Base-by-base conservation (phyloP, 2,113 vertebrate species). In the Gallinago jamesoni region DNA sequence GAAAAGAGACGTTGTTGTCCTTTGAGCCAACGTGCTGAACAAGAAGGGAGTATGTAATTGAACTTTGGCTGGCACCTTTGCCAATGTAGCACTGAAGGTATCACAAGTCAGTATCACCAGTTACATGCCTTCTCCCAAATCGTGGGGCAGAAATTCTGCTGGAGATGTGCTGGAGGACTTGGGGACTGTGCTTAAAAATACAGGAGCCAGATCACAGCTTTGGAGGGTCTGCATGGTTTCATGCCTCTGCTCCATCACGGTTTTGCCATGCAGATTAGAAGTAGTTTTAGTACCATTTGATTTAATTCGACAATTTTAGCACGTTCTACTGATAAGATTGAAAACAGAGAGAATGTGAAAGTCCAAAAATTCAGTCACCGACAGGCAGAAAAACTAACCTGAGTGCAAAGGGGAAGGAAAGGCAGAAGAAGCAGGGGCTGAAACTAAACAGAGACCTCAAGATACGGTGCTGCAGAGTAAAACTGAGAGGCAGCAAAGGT, bases 21-120 rank as follows among this genome's bases (percentile, higher is more conserved):
- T 94, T 93, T 91, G 74, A 87, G 78, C 9, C 16, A 94, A 90
- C 76, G 60, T 14, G 72, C 53, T 23, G 75, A 95, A 88, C 82
- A 79, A 86, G 75, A 52, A 68, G 55, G 48, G 64, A 67, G 50
- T 77, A 55, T 81, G 79, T 93, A 94, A 92, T 21, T 86, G 92
- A 86, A 87, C 86, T 81, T 85, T 52, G 67, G 16, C 73, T 63
- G 28, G 76, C 68, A 72, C 86, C 73, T 92, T 89, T 94, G 64
- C 83, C 83, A 53, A 11, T 8, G 60, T 50, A 37, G 64, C 59
- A 59, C 69, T 52, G 75, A 59, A 87, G 69, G 53, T 68, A 52
- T 11, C 64, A 39, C 63, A 47, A 81, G 90, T 72, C 47, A 56
- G 43, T 81, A 37, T 2, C 68, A 33, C 21, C 25, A 3, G 50